Percentiles rank a stretch among this genome's conserved stretches.
These are phyloP conservation scores for Patella vulgata DNA, from an alignment of 1,140 invertebrate species.

Conservation along the genomic window DNA sequence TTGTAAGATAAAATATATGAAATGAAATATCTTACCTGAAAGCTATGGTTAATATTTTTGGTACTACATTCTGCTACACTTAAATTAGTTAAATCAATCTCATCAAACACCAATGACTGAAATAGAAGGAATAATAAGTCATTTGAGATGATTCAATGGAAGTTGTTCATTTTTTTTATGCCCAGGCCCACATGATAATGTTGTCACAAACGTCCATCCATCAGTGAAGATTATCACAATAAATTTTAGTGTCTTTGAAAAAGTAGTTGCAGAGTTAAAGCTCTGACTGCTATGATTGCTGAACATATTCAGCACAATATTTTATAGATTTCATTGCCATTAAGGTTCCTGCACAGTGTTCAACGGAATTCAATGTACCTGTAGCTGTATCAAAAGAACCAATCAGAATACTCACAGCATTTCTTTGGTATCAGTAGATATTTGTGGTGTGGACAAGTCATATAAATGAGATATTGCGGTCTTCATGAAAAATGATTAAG, in stretches of 20 bases:
- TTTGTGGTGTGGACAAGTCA: too few relatives aligned
- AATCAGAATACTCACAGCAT: too few relatives aligned
- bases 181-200: constrained; percentile 11
- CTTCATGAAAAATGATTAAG: too few relatives aligned
- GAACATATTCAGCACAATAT: not conserved
- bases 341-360: too few relatives aligned
- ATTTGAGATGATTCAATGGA: not conserved
- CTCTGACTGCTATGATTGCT: not conserved
- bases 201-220: not conserved
- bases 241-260: not conserved
- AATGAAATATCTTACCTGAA: constrained; percentile 87
- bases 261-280: not conserved
- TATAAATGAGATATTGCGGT: too few relatives aligned
- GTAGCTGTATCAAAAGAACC: too few relatives aligned
- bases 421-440: too few relatives aligned
- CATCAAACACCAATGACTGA: constrained; percentile 87
- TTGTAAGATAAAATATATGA: not conserved
- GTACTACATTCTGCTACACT: constrained; percentile 86
- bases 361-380: too few relatives aligned
- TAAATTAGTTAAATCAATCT: constrained; percentile 83
- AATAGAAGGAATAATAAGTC: constrained; percentile 61
- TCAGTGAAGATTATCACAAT: not conserved
- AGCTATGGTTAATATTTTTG: constrained; percentile 87
- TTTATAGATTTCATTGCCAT: too few relatives aligned
- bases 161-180: not conserved